phyloP scores from a whole-genome alignment of 2,888 invertebrate species.

The Iphiclides podalirius region DNA sequence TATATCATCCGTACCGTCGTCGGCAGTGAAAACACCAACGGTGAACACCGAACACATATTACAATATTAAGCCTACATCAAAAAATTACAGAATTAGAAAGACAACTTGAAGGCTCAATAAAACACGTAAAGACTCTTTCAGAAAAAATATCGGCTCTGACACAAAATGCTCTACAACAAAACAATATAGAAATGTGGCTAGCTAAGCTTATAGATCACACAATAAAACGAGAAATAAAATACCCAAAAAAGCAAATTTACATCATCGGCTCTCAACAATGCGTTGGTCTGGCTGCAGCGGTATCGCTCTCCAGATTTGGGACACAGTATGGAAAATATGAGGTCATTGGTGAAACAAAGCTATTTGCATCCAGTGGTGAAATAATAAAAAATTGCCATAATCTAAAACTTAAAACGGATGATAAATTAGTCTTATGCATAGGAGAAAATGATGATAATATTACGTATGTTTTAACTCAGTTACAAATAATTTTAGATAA shows the following conservation, averaged over 20 bases:
- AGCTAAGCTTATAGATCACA: too few species aligned
- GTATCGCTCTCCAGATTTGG: neutral
- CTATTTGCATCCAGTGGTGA: constrained; percentile 8
- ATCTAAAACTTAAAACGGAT: neutral
- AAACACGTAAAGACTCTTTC: neutral
- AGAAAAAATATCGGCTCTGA: too few species aligned
- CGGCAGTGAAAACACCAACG: neutral
- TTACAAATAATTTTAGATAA: neutral
- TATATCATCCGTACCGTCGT: neutral
- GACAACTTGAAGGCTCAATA: neutral
- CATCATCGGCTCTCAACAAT: neutral
- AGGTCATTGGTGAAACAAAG: constrained; percentile 3
- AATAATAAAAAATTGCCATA: neutral
- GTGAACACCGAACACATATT: neutral
- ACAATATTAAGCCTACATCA: neutral
- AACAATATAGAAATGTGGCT: too few species aligned
- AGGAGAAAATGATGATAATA: neutral
- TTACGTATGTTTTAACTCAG: neutral
- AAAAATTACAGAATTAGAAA: neutral
- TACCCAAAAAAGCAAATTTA: neutral
- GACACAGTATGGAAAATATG: constrained; percentile 1
- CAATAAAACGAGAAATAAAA: neutral
- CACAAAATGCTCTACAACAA: too few species aligned
- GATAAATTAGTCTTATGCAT: neutral
- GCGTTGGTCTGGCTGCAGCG: neutral